These are phyloP conservation scores for Lytechinus variegatus DNA, from an alignment of 35 echinoderm and acorn worm genomes.

Conservation along the genomic window DNA sequence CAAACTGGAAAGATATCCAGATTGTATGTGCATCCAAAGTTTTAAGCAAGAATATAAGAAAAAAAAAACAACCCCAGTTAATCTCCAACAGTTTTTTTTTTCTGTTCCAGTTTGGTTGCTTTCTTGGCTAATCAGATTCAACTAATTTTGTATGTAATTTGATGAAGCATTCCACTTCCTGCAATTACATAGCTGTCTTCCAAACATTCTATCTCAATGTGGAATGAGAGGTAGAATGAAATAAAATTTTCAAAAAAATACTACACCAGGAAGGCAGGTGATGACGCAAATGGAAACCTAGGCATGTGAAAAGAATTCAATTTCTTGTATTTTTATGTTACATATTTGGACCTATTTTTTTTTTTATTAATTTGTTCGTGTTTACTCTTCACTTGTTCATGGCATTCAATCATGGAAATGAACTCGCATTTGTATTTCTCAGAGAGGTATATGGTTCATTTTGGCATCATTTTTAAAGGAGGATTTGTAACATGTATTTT, in stretches of 20 bases:
- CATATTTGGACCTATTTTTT: not conserved
- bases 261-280: no score
- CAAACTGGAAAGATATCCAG: not conserved
- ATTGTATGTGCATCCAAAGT: not conserved
- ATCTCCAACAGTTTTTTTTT: not conserved
- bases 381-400: not conserved
- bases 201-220: not conserved
- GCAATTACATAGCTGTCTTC: not conserved
- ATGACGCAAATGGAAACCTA: not conserved
- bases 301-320: not conserved
- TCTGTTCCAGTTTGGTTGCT: not conserved
- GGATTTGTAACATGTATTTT: no score
- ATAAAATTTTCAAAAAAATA: not conserved
- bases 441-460: no score
- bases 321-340: not conserved
- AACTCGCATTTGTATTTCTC: not conserved
- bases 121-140: not conserved
- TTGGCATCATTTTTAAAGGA: no score
- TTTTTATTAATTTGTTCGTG: not conserved
- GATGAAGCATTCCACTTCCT: not conserved
- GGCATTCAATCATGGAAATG: not conserved
- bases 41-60: not conserved
- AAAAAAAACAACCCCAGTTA: not conserved
- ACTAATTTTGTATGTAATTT: not conserved
- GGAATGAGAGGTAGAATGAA: not conserved